A percentile compares a stretch with the other conserved stretches of the same genome.
Conservation (phyloP, 2,797 vertebrate species). For the Propithecus deckenii region DNA sequence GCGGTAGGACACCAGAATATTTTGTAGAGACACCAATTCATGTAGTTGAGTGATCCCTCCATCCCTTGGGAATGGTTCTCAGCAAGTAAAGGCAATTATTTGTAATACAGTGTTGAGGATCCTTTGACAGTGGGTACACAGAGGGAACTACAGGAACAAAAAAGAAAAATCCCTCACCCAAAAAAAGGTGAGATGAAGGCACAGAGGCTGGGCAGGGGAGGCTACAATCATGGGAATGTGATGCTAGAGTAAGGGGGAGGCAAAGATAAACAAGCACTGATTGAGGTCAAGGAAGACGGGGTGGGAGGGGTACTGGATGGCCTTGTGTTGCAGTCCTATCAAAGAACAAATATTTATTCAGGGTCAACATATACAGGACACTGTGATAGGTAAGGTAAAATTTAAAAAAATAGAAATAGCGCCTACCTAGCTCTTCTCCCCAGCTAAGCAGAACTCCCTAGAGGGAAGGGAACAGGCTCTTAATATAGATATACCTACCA, state of each 20-base stretch:
- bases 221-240: neutral
- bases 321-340: neutral
- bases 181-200: neutral
- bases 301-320: neutral
- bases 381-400: neutral
- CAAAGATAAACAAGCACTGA: neutral
- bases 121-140: neutral
- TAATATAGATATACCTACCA: neutral
- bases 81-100: neutral
- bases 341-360: neutral
- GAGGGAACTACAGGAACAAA: neutral
- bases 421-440: neutral
- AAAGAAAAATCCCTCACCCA: neutral
- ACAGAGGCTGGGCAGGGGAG: neutral
- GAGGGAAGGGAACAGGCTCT: neutral
- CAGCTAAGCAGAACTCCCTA: neutral
- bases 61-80: neutral
- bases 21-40: neutral
- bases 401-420: neutral
- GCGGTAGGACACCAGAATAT: neutral
- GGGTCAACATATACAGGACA: neutral
- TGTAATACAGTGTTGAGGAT: neutral
- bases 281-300: neutral
- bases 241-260: neutral
- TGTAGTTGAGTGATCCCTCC: neutral